These are phyloP conservation scores for Vidua chalybeata DNA, from an alignment of 2,113 vertebrate genomes.

Conservation along the genomic window DNA sequence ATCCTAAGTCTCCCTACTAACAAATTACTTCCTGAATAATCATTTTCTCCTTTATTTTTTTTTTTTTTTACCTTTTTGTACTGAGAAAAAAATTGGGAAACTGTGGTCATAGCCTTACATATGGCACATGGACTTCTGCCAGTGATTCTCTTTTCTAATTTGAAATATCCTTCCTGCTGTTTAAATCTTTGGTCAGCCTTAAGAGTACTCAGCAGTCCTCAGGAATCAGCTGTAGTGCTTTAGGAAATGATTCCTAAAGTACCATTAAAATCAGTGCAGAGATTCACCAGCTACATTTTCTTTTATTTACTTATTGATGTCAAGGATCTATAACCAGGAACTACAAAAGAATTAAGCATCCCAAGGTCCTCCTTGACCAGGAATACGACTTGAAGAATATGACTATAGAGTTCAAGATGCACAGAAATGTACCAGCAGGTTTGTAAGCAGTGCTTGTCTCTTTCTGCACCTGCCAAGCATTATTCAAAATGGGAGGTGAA, in stretches of 20 bases:
- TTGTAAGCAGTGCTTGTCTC: neutral
- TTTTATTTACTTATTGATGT: neutral
- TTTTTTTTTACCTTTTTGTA: neutral
- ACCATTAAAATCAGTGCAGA: neutral
- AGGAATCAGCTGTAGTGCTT: neutral
- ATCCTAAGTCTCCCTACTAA: neutral
- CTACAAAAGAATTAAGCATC: neutral
- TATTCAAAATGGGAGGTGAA: neutral
- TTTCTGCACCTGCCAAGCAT: neutral
- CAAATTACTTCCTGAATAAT: neutral
- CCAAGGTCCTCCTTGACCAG: neutral
- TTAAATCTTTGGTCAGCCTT: constrained; percentile 18
- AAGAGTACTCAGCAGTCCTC: neutral
- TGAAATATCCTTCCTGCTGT: constrained; percentile 4
- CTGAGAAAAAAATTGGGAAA: neutral
- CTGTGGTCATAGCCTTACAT: neutral
- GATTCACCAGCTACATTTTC: neutral
- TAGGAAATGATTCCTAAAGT: neutral
- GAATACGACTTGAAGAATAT: neutral
- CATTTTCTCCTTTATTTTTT: neutral
- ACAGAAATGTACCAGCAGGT: neutral
- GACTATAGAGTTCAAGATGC: neutral
- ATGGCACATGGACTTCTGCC: neutral
- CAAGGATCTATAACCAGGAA: neutral
- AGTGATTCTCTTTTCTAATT: neutral